phyloP scores from a whole-genome alignment of 2,888 invertebrate genomes.

The Trilocha varians region DNA sequence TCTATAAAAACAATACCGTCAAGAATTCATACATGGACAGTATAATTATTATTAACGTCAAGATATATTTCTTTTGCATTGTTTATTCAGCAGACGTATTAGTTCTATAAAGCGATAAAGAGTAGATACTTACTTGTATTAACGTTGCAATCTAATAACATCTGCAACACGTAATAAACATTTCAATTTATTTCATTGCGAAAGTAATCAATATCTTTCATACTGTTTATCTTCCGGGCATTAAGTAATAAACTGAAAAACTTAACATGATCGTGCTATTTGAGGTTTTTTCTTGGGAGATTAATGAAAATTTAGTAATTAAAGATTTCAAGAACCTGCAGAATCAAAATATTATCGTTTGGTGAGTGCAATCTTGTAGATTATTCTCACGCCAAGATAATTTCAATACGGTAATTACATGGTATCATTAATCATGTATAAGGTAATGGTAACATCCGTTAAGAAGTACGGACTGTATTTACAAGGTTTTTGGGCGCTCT shows the following conservation, averaged over 20 bases:
- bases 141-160: too few species aligned
- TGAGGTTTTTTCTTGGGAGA: too few species aligned
- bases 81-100: too few species aligned
- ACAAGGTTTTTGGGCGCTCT: not conserved
- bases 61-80: too few species aligned
- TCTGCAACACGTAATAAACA: too few species aligned
- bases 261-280: too few species aligned
- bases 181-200: too few species aligned
- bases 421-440: constrained; percentile 34
- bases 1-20: not conserved
- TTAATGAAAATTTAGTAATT: not conserved
- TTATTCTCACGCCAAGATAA: constrained; percentile 34
- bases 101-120: too few species aligned
- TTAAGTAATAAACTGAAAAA: too few species aligned
- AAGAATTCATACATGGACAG: not conserved
- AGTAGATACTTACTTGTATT: too few species aligned
- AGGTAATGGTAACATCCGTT: constrained; percentile 31
- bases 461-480: not conserved
- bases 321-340: not conserved
- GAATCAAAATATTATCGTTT: constrained; percentile 6
- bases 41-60: not conserved
- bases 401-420: constrained; percentile 29
- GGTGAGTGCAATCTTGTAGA: constrained; percentile 17
- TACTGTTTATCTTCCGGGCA: too few species aligned
- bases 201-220: too few species aligned